Conservation (phyloP, 2,888 invertebrate genomes). For the Hydroisotoma schaefferi region DNA sequence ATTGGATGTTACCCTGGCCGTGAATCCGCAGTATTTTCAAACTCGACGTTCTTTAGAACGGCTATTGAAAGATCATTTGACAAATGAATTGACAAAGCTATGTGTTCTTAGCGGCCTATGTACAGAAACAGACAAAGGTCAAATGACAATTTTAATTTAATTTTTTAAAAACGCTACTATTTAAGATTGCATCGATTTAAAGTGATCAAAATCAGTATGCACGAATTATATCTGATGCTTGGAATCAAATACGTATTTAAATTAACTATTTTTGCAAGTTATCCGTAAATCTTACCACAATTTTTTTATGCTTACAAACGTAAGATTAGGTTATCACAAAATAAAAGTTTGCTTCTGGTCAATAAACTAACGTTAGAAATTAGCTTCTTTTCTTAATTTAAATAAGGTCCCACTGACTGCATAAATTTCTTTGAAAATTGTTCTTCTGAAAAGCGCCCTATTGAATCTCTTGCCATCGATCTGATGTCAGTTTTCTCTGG, state of each 20-base stretch:
- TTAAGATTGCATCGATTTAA: no score
- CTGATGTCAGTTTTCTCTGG: constrained; percentile 62
- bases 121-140: background rate
- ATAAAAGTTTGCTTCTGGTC: no score
- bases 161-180: background rate
- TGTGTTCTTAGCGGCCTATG: background rate
- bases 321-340: no score
- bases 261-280: no score
- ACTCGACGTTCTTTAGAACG: constrained; percentile 6
- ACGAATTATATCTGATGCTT: no score
- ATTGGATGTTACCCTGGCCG: constrained; percentile 23
- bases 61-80: background rate
- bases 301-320: no score
- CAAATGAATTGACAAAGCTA: background rate
- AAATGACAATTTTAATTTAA: background rate
- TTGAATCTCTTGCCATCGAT: constrained; percentile 73
- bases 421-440: constrained; percentile 78
- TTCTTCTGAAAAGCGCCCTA: constrained; percentile 76
- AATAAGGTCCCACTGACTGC: constrained; percentile 68
- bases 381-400: no score
- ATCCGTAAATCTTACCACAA: no score
- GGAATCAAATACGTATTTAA: no score
- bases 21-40: constrained; percentile 20
- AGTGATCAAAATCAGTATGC: no score
- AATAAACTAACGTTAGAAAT: no score